Base-by-base conservation (phyloP, 2,888 invertebrate genomes). In the Epiblema foenella region DNA sequence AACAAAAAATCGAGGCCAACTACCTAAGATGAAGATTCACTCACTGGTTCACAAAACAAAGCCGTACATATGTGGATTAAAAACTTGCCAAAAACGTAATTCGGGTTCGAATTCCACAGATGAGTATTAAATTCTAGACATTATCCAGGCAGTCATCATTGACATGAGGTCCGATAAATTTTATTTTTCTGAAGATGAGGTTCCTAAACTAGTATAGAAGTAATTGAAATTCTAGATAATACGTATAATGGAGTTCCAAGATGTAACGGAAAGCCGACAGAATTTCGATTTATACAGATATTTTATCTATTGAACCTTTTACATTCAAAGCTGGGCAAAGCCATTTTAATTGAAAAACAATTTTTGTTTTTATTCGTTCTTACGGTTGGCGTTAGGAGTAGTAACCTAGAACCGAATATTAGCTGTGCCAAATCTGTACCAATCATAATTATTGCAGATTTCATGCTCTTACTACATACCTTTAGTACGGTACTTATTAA, bases 321-420 rank as follows among this genome's bases (percentile, higher is more conserved):
- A 64, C 64, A 64, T 39, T 52, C 54, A 54, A 54, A 64, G 24
- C 64, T n/a, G 20, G 24, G 33, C 51, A 15, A 37, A 64, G 63
- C 64, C 20, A 54, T 63, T 63, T 64, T 54, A 64, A 54, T 64
- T 64, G 54, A 52, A 64, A 64, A 64, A 20, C 37, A 39, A 39
- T 54, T 64, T 62, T 64, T 64, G 63, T 64, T 54, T 39, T 64
- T 54, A 24, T 64, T 64, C 24, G 52, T n/a, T 39, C 52, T 39
- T 52, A 54, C 39, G 52, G 52, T 51, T 52, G 18, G 52, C 18
- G 20, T 52, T 63, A 4, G 63, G 10, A 63, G 15, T 5, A 5
- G 15, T 49, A 24, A 33, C n/a, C n/a, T n/a, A n/a, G 37, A 39
- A 29, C 52, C 52, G 52, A 39, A 39, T 20, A 64, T 54, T 54